These are phyloP conservation scores for Bombus consobrinus DNA, from an alignment of 1,140 invertebrate genomes.

Conservation along the genomic window DNA sequence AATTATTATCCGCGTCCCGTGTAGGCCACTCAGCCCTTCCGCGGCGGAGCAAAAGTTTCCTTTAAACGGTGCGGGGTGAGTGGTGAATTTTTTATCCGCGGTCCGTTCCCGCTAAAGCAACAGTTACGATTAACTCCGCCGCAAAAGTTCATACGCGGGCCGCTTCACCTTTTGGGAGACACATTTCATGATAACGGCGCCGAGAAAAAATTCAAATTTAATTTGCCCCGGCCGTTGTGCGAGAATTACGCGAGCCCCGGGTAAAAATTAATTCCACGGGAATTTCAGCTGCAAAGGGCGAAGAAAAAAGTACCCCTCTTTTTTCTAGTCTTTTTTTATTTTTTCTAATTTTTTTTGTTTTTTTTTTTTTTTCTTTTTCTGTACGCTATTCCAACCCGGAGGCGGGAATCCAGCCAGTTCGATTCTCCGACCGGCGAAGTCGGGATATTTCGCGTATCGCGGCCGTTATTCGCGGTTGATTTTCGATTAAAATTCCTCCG, in stretches of 20 bases:
- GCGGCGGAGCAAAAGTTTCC: slow-evolving; percentile 25
- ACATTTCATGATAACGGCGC: slow-evolving; percentile 46
- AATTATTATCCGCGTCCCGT: slow-evolving; percentile 34
- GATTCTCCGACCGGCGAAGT: background rate
- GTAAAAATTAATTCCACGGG: slow-evolving; percentile 43
- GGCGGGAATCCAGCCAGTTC: background rate
- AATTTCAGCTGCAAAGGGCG: slow-evolving; percentile 24
- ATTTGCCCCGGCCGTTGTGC: slow-evolving; percentile 17
- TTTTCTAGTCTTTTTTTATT: background rate
- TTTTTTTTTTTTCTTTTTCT: background rate
- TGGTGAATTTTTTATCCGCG: background rate
- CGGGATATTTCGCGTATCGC: background rate
- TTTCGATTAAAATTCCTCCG: slow-evolving; percentile 39
- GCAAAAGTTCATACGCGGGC: slow-evolving; percentile 36
- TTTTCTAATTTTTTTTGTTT: background rate
- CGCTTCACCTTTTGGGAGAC: slow-evolving; percentile 35
- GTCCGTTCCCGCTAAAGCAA: slow-evolving; percentile 10
- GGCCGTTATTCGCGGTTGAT: slow-evolving; percentile 19
- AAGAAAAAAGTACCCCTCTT: background rate
- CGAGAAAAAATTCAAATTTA: slow-evolving; percentile 46
- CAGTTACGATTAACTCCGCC: slow-evolving; percentile 45
- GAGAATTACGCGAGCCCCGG: slow-evolving; percentile 23
- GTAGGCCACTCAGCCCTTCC: background rate
- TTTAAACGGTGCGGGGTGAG: slow-evolving; percentile 18
- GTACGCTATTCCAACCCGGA: background rate